Evolutionary conservation across 2,888 invertebrate genomes (phyloP).

Genomic region (Sinopyrophorus schimmeli): DNA sequence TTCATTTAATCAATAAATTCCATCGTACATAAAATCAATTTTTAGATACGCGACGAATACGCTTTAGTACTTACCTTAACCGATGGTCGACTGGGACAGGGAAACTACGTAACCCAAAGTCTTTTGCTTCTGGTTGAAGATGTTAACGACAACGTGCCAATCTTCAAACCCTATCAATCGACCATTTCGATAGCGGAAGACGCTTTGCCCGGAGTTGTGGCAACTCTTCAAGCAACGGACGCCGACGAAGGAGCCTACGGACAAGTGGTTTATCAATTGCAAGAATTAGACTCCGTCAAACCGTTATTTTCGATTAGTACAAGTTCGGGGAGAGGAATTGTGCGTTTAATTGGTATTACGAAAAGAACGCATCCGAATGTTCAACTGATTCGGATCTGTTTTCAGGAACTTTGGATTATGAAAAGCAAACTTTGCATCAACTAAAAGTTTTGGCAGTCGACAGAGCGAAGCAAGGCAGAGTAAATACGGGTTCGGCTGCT

Average conservation of each 20-base stretch:
- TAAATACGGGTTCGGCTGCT: conserved; percentile 90
- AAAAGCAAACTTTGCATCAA: conserved; percentile 84
- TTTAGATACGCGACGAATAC: conserved; percentile 82
- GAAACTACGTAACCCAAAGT: conserved; percentile 88
- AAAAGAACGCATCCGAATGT: conserved; percentile 34
- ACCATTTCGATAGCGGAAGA: conserved; percentile 82
- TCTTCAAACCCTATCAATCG: conserved; percentile 83
- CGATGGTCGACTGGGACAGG: conserved; percentile 83
- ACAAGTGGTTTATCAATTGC: conserved; percentile 85
- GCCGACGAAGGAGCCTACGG: conserved; percentile 91
- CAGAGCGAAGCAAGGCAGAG: conserved; percentile 76
- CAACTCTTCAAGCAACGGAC: conserved; percentile 85
- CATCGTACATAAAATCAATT: conserved; percentile 34
- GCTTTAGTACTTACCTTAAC: conserved; percentile 85
- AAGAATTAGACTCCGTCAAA: conserved; percentile 79
- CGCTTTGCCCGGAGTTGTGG: conserved; percentile 72
- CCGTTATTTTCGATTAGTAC: conserved; percentile 80
- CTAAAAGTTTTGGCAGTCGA: conserved; percentile 81
- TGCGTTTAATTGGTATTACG: conserved; percentile 74
- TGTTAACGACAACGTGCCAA: conserved; percentile 88
- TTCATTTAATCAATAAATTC: not conserved
- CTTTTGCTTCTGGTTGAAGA: conserved; percentile 87
- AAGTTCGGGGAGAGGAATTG: conserved; percentile 81
- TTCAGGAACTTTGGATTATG: conserved; percentile 72
- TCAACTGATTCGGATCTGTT: not conserved